Conservation (phyloP, 2,113 vertebrate genomes). For the Myrmophylax atrothorax region DNA sequence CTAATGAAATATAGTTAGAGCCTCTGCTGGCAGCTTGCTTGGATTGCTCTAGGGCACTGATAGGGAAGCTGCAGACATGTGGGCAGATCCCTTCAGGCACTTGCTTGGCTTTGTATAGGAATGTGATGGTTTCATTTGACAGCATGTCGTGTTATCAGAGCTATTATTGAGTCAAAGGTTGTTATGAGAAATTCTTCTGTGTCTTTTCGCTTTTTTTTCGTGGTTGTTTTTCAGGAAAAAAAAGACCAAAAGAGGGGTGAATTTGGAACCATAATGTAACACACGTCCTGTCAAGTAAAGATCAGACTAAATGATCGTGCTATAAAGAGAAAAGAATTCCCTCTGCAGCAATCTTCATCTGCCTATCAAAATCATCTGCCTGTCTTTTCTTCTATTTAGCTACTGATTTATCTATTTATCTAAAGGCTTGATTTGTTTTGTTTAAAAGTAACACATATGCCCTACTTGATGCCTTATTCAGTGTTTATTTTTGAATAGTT, state of each 20-base stretch:
- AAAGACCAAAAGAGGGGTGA: not conserved
- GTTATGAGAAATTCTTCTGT: not conserved
- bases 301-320: not conserved
- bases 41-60: conserved; percentile 39
- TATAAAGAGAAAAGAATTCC: not conserved
- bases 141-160: not conserved
- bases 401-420: conserved; percentile 41
- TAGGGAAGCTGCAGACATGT: conserved; percentile 22
- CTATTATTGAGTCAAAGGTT: not conserved
- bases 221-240: not conserved
- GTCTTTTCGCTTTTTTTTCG: not conserved
- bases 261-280: not conserved
- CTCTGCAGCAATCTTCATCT: conserved; percentile 2
- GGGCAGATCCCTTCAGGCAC: conserved; percentile 33
- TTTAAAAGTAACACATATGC: not conserved
- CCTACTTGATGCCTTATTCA: not conserved
- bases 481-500: conserved; percentile 6
- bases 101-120: conserved; percentile 50
- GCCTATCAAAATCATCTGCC: not conserved
- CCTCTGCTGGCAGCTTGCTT: conserved; percentile 57
- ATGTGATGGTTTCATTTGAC: conserved; percentile 28
- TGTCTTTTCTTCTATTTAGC: not conserved
- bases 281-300: not conserved
- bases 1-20: conserved; percentile 77
- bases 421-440: conserved; percentile 8